These are phyloP conservation scores for Glyphotaelius pellucidus DNA, from an alignment of 2,888 invertebrate genomes.

Conservation along the genomic window DNA sequence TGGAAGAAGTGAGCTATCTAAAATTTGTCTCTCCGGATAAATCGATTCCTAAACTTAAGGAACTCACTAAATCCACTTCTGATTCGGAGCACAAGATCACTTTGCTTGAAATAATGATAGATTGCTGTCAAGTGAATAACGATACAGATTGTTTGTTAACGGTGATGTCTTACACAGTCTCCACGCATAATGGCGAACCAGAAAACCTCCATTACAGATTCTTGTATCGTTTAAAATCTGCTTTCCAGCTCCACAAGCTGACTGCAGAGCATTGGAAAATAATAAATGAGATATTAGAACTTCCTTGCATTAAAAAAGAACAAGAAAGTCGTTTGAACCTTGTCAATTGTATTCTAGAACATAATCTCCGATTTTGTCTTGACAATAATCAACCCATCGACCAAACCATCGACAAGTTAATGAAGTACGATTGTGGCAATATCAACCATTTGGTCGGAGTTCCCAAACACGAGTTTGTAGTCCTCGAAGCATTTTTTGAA, in stretches of 20 bases:
- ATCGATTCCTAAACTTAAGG: slow-evolving; percentile 51
- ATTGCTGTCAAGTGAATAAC: slow-evolving; percentile 69
- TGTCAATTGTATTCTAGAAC: slow-evolving; percentile 66
- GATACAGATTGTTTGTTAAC: slow-evolving; percentile 68
- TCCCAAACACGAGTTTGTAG: slow-evolving; percentile 67
- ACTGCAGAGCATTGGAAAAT: slow-evolving; percentile 68
- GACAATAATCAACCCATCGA: slow-evolving; percentile 52
- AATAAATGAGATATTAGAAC: slow-evolving; percentile 67
- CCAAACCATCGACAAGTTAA: slow-evolving; percentile 51
- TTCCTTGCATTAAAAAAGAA: slow-evolving; percentile 57
- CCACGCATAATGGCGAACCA: slow-evolving; percentile 69
- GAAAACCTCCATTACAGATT: slow-evolving; percentile 61
- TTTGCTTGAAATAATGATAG: slow-evolving; percentile 68
- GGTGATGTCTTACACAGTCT: slow-evolving; percentile 67
- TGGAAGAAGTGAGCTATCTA: slow-evolving; percentile 52
- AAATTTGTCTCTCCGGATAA: slow-evolving; percentile 49
- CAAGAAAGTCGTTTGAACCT: slow-evolving; percentile 44
- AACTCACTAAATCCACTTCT: slow-evolving; percentile 52
- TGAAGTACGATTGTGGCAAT: slow-evolving; percentile 52
- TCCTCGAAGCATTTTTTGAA: slow-evolving; percentile 67
- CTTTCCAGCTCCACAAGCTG: slow-evolving; percentile 67
- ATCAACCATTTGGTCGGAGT: slow-evolving; percentile 46
- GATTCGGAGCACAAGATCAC: slow-evolving; percentile 60
- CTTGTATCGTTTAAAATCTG: slow-evolving; percentile 59
- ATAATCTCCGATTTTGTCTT: slow-evolving; percentile 59